Evolutionary conservation across 2,888 invertebrate species (phyloP).

Genomic region (Lasioglossum morio): DNA sequence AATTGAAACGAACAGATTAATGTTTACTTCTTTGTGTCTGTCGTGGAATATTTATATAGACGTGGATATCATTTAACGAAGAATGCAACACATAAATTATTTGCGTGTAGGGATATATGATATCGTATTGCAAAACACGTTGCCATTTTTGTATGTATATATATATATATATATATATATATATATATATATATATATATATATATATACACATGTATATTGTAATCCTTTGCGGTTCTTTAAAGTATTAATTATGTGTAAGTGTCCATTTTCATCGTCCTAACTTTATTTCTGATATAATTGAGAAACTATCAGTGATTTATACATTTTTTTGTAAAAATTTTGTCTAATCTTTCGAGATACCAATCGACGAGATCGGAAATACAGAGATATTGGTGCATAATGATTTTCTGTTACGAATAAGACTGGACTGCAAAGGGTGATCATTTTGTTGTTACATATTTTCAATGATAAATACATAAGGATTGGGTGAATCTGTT

Average conservation of each 20-base stretch:
- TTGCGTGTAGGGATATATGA: conserved; percentile 19
- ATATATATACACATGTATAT: conserved; percentile 12
- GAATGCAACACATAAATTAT: conserved; percentile 34
- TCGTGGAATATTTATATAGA: conserved; percentile 25
- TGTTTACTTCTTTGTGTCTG: conserved; percentile 28
- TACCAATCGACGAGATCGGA: conserved; percentile 9
- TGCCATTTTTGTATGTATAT: conserved; percentile 17
- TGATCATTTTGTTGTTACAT: conserved; percentile 19
- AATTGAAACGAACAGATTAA: conserved; percentile 2
- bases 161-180: not conserved
- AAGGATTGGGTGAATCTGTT: conserved; percentile 43
- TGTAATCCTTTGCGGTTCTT: conserved; percentile 37
- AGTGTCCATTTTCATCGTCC: conserved; percentile 13
- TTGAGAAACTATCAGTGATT: conserved; percentile 26
- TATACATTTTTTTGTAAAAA: not conserved
- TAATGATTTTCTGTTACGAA: conserved; percentile 14
- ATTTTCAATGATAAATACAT: conserved; percentile 27
- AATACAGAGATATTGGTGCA: conserved; percentile 14
- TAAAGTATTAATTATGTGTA: conserved; percentile 22
- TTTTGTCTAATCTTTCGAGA: conserved; percentile 17
- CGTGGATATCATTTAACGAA: conserved; percentile 2
- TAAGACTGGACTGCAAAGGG: conserved; percentile 38
- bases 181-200: conserved; percentile 20
- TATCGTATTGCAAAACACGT: conserved; percentile 8
- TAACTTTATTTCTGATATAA: conserved; percentile 15